Base-by-base conservation (phyloP, 2,113 vertebrate species). In the Phrynosoma platyrhinos region DNA sequence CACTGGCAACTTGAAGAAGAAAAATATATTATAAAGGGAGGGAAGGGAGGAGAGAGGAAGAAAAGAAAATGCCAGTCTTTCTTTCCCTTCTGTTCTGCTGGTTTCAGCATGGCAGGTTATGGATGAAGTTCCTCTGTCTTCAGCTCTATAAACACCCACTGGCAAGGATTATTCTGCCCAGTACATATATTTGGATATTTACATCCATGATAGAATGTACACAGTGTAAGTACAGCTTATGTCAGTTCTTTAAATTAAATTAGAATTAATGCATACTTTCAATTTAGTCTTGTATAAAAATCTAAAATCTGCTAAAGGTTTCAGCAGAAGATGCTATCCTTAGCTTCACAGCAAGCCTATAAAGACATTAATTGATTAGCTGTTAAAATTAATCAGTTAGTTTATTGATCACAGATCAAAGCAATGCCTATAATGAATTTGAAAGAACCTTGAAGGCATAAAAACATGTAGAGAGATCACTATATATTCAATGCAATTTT, bases 341-440 rank as follows among this genome's bases (percentile, higher is more conserved):
- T 76, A 9, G 27, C 21, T 20, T 87, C 23, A 75, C 23, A 75
- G 13, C 12, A 62, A 23, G 52, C 4, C 53, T 75, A 75, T 75
- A 58, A 55, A 74, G 21, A 0, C 69, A 77, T 64, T 30, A 77
- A 77, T 6, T 85, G 32, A 66, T 77, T 85, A 62, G 23, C 9
- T 76, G 32, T 36, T n/a, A 47, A 55, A 76, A 62, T 76, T 76
- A 64, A 85, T 77, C 23, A 62, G 40, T 85, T 64, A 76, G 53
- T 62, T 14, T 36, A 85, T 40, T 62, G 72, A 62, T 62, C 72
- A 78, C 23, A 30, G 72, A 85, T 78, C 74, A 85, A 76, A 64
- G 83, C 32, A 64, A 5, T 85, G 58, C 4, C 47, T 77, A 36
- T 64, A 30, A 42, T 64, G 64, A 47, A 76, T 64, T 25, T 12